Conservation (phyloP, 2,888 invertebrate species). For the Tanytarsus gracilentus region DNA sequence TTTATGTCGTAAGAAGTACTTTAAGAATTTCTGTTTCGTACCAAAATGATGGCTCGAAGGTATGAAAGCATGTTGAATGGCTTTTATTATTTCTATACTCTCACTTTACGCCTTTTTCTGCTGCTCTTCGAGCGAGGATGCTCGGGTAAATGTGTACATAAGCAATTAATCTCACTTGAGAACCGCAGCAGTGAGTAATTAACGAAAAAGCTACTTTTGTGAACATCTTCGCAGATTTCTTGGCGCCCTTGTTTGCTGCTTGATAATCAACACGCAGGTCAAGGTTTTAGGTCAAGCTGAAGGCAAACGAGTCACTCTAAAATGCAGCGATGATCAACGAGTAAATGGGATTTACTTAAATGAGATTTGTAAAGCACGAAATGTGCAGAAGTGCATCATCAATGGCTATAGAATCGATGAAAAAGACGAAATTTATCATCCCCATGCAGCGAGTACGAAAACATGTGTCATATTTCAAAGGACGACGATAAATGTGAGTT, state of each 20-base stretch:
- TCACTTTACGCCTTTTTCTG: too few relatives aligned
- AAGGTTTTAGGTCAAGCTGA: not conserved
- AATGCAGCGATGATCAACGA: constrained; percentile 1
- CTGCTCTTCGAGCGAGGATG: too few relatives aligned
- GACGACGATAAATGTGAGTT: constrained; percentile 10
- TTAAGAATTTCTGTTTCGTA: too few relatives aligned
- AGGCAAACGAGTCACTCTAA: not conserved
- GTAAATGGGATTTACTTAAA: not conserved
- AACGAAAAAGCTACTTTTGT: too few relatives aligned
- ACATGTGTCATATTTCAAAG: constrained; percentile 1
- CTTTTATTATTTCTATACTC: too few relatives aligned
- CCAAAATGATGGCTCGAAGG: too few relatives aligned
- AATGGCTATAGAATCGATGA: not conserved
- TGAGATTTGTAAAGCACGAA: not conserved
- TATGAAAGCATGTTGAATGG: too few relatives aligned
- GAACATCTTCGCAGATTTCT: constrained; percentile 11
- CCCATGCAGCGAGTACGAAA: not conserved
- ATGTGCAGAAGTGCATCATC: not conserved
- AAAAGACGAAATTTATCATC: not conserved
- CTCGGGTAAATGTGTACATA: too few relatives aligned
- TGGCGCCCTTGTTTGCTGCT: constrained; percentile 12
- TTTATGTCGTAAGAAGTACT: too few relatives aligned
- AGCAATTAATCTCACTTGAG: too few relatives aligned
- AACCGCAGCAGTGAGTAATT: too few relatives aligned
- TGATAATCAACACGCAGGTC: not conserved